Base-by-base conservation (phyloP, 30 jellyfish, hydroid and myxozoan species). In the Catostylus mosaicus region DNA sequence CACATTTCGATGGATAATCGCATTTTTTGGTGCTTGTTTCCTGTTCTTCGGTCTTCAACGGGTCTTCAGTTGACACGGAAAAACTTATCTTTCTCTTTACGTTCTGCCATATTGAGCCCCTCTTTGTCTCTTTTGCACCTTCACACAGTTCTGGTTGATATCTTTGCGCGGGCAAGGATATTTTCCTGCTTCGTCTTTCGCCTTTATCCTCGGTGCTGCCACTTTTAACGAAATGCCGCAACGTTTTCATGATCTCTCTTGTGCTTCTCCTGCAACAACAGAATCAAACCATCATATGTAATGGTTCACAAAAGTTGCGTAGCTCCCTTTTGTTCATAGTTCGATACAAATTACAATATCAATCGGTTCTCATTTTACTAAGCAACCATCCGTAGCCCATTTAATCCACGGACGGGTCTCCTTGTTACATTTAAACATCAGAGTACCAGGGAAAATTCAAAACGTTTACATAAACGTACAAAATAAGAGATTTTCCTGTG, bases 91-190 rank as follows among this genome's bases (percentile, higher is more conserved):
- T 79, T 51, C 90, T 79, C 63, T 47, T 79, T 31, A 79, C 37
- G 40, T 63, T 79, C 64, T 63, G 74, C 90, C 90, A 79, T 27
- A 79, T 1, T 2, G 79, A 22, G 7, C 75, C 73, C 3, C 35
- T 34, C 51, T 45, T 45, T 20, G 46, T 45, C 45, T 75, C 75
- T 51, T 36, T 75, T 51, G 64, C 64, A 30, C 33, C 54, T 7
- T 56, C 67, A 59, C 10, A 30, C 18, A n/a, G 54, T n/a, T 52
- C 86, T 24, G 76, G 76, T 33, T 14, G 35, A 19, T 51, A 56
- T 30, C 67, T 56, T 67, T 75, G 86, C 12, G 75, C 90, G 10
- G 90, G 90, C n/a, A 79, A 31, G 12, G 90, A 79, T 8, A 79
- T 33, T 33, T 79, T 79, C 16, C 90, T 78, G 22, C 59, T 47